Evolutionary conservation across 2,113 vertebrate species (phyloP).

Genomic region (Sceloporus undulatus): DNA sequence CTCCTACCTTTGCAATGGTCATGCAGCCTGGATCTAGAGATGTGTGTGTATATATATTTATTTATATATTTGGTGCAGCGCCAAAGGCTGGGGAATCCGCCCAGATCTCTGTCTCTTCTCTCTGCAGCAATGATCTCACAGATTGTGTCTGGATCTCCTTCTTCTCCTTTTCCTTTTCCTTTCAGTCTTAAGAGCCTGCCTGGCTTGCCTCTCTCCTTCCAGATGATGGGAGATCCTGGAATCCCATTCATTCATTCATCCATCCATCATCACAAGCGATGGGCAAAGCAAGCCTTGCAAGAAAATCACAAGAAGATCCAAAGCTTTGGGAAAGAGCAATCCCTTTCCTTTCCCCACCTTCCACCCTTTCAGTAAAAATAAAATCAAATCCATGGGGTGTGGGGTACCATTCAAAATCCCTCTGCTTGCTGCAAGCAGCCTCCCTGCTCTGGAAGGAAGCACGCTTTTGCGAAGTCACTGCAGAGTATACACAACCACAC

Average conservation of each 20-base stretch:
- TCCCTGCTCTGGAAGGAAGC: background rate
- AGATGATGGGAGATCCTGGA: background rate
- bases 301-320: background rate
- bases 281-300: background rate
- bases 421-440: constrained; percentile 16
- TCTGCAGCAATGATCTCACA: constrained; percentile 12
- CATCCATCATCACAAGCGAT: background rate
- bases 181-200: background rate
- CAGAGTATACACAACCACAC: background rate
- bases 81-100: background rate
- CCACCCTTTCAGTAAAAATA: too few species aligned
- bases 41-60: background rate
- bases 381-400: too few species aligned
- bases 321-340: background rate
- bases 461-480: constrained; percentile 30
- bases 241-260: background rate
- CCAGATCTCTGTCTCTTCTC: background rate
- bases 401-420: background rate
- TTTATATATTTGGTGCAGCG: background rate
- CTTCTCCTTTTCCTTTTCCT: background rate
- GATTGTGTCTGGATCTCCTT: too few species aligned
- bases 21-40: constrained; percentile 5
- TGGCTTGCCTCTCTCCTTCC: background rate
- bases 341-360: background rate
- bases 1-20: constrained; percentile 37